These are phyloP conservation scores for Melieria omissa DNA, from an alignment of 2,888 invertebrate genomes.

Conservation along the genomic window DNA sequence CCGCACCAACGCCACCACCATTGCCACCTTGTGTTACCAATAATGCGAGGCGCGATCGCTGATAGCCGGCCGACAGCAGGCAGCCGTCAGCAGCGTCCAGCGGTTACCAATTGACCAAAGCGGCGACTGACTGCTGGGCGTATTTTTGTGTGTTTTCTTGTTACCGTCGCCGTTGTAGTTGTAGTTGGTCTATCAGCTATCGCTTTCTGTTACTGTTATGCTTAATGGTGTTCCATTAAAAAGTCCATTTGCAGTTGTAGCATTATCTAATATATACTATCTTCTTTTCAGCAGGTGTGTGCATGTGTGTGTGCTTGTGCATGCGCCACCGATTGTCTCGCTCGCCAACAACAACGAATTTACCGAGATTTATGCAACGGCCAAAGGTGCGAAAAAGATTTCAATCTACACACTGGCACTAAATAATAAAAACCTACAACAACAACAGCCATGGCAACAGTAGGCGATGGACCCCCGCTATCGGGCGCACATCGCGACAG, in stretches of 20 bases:
- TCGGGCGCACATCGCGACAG: background rate
- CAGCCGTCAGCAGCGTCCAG: background rate
- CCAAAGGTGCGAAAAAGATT: constrained; percentile 48
- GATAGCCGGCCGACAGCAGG: constrained; percentile 8
- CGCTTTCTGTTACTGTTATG: background rate
- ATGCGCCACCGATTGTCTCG: constrained; percentile 1
- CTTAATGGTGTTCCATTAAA: constrained; percentile 27
- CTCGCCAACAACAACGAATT: constrained; percentile 1
- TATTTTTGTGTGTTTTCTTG: no score
- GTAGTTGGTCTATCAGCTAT: no score
- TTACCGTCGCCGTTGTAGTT: no score
- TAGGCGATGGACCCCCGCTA: constrained; percentile 4
- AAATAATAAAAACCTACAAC: background rate
- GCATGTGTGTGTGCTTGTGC: background rate
- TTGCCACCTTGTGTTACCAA: background rate
- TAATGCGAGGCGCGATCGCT: constrained; percentile 4
- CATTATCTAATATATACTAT: background rate
- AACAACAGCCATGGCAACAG: background rate
- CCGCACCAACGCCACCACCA: constrained; percentile 2
- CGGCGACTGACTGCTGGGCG: no score
- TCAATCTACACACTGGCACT: constrained; percentile 36
- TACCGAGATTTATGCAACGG: constrained; percentile 44
- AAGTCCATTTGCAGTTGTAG: constrained; percentile 10
- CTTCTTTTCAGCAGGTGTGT: background rate
- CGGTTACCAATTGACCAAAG: background rate